Conservation (phyloP, 2,797 vertebrate genomes). For the Sebastes oblongus region DNA sequence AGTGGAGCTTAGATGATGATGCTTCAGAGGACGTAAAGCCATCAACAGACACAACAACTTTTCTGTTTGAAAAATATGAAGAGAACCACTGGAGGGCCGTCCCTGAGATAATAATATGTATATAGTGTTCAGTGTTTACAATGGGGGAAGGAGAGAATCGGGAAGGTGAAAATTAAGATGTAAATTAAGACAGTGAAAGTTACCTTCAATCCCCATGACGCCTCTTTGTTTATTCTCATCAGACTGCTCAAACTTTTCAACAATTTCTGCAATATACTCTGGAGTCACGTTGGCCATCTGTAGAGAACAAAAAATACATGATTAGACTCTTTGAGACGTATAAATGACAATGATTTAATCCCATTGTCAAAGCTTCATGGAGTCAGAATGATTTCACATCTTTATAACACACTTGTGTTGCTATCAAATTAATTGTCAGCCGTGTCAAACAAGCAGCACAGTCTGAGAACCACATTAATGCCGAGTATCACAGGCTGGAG, state of each 20-base stretch:
- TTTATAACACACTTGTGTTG: background rate
- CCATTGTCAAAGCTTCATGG: background rate
- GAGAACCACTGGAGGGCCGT: background rate
- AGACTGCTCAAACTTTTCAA: slow-evolving; percentile 93
- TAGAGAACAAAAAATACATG: background rate
- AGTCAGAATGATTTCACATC: background rate
- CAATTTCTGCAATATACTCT: slow-evolving; percentile 92
- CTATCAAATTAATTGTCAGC: slow-evolving; percentile 4
- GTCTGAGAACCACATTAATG: slow-evolving; percentile 7
- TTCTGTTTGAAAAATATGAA: background rate
- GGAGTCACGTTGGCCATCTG: slow-evolving; percentile 92
- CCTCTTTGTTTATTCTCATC: slow-evolving; percentile 92
- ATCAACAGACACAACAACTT: background rate
- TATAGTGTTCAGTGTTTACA: background rate
- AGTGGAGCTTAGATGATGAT: background rate
- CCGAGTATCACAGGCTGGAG: background rate
- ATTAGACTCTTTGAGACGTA: background rate
- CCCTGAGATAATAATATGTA: background rate
- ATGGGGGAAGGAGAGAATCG: background rate
- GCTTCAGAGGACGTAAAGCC: background rate
- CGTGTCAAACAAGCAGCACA: background rate
- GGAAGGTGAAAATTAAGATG: background rate
- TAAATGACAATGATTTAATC: background rate
- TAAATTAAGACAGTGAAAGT: slow-evolving; percentile 9
- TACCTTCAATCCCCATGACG: slow-evolving; percentile 96